Percentiles rank a stretch among this genome's conserved stretches.
phyloP scores from a whole-genome alignment of 2,888 invertebrate genomes.

The Iselma pallidipennis region DNA sequence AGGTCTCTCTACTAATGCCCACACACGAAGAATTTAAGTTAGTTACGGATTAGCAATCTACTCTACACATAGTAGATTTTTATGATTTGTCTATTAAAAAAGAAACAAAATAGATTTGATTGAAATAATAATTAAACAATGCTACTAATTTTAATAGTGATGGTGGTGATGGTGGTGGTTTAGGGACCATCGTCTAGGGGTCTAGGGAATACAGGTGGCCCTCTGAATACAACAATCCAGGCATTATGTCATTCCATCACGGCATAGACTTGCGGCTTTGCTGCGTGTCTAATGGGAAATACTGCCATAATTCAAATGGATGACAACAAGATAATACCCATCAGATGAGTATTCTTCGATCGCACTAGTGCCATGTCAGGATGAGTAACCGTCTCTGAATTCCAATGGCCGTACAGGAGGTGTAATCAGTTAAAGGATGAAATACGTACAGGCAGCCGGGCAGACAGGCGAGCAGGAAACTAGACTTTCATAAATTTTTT shows the following conservation, averaged over 20 bases:
- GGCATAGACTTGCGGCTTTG: constrained; percentile 6
- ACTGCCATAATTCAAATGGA: constrained; percentile 23
- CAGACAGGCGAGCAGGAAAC: not conserved
- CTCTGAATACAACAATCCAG: constrained; percentile 12
- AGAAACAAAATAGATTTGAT: too few species aligned
- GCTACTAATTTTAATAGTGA: not conserved
- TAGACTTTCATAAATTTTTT: not conserved
- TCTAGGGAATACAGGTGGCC: constrained; percentile 6
- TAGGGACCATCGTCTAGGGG: too few species aligned
- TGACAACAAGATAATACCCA: constrained; percentile 26
- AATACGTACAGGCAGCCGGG: not conserved
- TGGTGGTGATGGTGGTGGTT: not conserved
- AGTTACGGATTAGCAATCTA: not conserved
- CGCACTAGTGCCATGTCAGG: constrained; percentile 5
- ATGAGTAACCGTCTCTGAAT: constrained; percentile 19
- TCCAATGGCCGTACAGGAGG: constrained; percentile 12
- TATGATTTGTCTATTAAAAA: too few species aligned
- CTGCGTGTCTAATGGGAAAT: constrained; percentile 18
- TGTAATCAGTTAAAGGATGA: not conserved
- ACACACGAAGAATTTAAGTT: constrained; percentile 21
- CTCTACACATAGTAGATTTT: not conserved
- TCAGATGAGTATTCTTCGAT: constrained; percentile 24
- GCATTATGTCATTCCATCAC: constrained; percentile 19
- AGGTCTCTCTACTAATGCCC: not conserved
- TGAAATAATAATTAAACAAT: too few species aligned